A percentile compares a stretch with the other conserved stretches of the same genome.
Conservation (phyloP, 2,113 vertebrate species). For the Otolemur garnettii region DNA sequence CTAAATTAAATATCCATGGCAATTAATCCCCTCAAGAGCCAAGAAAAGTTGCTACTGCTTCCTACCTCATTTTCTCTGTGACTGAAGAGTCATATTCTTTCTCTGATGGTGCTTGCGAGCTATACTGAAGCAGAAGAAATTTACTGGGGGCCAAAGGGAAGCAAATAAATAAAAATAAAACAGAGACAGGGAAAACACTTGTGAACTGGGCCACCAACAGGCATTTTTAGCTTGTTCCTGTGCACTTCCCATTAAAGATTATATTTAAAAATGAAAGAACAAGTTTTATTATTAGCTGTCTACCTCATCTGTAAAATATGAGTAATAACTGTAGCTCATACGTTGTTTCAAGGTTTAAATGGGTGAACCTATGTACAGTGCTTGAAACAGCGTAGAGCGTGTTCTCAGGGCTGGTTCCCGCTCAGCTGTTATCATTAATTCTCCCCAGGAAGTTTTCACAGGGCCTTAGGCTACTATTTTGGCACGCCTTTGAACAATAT, state of each 20-base stretch:
- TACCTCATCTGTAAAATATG: background rate
- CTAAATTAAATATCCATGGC: constrained; percentile 82
- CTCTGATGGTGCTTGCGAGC: background rate
- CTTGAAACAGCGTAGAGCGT: background rate
- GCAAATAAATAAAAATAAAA: constrained; percentile 36
- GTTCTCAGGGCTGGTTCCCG: fast-evolving
- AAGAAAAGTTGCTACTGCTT: constrained; percentile 31
- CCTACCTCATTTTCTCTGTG: constrained; percentile 62
- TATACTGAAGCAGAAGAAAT: constrained; percentile 52
- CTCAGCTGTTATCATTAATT: fast-evolving
- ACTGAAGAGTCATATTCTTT: constrained; percentile 38
- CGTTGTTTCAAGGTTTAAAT: background rate
- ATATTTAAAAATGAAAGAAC: constrained; percentile 30
- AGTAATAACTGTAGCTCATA: background rate
- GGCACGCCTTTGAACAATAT: background rate
- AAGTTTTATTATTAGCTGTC: background rate
- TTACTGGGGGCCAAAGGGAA: background rate
- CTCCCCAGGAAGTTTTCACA: background rate
- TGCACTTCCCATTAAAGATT: background rate
- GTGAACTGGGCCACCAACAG: background rate
- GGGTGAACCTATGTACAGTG: background rate
- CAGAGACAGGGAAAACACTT: background rate
- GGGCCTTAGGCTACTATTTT: background rate
- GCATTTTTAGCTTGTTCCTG: background rate
- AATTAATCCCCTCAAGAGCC: constrained; percentile 75